phyloP scores from a whole-genome alignment of 2,888 invertebrate genomes.

The Nomada lathburiana region DNA sequence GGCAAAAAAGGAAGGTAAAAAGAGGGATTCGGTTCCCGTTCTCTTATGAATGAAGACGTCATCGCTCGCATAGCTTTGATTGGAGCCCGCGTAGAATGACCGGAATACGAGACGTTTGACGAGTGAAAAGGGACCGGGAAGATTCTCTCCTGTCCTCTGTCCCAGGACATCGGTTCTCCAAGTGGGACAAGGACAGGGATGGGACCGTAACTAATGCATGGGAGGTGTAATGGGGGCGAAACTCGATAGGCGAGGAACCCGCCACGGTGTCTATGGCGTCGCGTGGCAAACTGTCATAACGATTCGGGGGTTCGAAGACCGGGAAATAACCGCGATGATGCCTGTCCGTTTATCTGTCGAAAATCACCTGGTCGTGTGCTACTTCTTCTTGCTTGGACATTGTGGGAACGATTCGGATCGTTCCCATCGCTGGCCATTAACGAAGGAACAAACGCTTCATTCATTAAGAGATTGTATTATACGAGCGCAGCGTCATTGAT shows the following conservation, averaged over 20 bases:
- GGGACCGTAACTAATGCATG: constrained; percentile 73
- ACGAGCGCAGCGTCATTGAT: constrained; percentile 7
- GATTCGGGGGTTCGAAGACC: constrained; percentile 33
- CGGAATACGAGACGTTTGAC: constrained; percentile 73
- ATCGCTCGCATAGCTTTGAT: constrained; percentile 69
- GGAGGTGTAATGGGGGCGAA: constrained; percentile 75
- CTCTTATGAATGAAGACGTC: constrained; percentile 71
- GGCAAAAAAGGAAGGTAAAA: constrained; percentile 42
- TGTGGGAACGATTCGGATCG: no score
- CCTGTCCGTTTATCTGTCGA: background rate
- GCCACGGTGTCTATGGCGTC: constrained; percentile 64
- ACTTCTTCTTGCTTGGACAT: background rate
- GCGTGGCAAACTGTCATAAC: constrained; percentile 67
- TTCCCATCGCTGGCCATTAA: background rate
- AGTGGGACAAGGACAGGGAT: constrained; percentile 44
- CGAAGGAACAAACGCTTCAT: constrained; percentile 16
- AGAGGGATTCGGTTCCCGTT: constrained; percentile 39
- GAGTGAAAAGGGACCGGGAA: constrained; percentile 64
- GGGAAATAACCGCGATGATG: constrained; percentile 30
- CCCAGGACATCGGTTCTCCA: constrained; percentile 23
- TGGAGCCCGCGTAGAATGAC: constrained; percentile 63
- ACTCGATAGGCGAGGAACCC: constrained; percentile 70
- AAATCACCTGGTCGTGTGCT: background rate
- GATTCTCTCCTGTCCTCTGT: constrained; percentile 29
- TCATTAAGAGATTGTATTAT: constrained; percentile 17